Conservation (phyloP, 1,140 invertebrate species). For the Apis mellifera region DNA sequence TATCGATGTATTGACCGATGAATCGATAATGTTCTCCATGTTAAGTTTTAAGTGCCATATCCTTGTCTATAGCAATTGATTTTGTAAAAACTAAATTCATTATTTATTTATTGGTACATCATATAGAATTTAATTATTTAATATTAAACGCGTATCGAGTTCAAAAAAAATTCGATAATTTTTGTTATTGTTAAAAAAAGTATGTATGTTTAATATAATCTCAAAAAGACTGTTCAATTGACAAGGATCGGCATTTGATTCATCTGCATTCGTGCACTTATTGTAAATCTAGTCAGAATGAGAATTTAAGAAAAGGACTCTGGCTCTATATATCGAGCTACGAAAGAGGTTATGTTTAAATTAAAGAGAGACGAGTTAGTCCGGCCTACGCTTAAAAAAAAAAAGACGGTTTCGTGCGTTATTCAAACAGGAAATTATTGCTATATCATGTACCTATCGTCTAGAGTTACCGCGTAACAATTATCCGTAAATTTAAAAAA, state of each 20-base stretch:
- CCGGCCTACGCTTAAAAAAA: constrained; percentile 75
- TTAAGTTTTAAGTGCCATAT: constrained; percentile 19
- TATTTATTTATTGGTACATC: not conserved
- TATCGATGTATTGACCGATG: constrained; percentile 33
- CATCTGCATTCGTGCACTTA: constrained; percentile 56
- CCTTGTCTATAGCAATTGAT: constrained; percentile 20
- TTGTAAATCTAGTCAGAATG: constrained; percentile 70
- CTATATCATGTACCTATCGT: constrained; percentile 55
- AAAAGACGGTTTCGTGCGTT: constrained; percentile 60
- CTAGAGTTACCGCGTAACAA: constrained; percentile 51
- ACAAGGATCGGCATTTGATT: constrained; percentile 21
- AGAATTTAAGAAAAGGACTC: constrained; percentile 45
- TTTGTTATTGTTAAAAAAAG: not conserved
- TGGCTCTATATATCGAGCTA: constrained; percentile 36
- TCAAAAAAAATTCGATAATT: not conserved
- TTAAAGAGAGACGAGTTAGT: constrained; percentile 72
- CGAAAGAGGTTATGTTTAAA: constrained; percentile 19
- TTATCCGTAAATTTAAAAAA: constrained; percentile 39
- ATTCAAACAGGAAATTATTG: constrained; percentile 62
- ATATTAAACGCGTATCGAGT: not conserved
- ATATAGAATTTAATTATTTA: too few species aligned
- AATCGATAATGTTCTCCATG: constrained; percentile 48
- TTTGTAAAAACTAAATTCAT: not conserved
- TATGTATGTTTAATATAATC: not conserved
- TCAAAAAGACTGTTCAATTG: not conserved